Evolutionary conservation across 1,140 invertebrate species (phyloP).

Genomic region (Drosophila biarmipes): DNA sequence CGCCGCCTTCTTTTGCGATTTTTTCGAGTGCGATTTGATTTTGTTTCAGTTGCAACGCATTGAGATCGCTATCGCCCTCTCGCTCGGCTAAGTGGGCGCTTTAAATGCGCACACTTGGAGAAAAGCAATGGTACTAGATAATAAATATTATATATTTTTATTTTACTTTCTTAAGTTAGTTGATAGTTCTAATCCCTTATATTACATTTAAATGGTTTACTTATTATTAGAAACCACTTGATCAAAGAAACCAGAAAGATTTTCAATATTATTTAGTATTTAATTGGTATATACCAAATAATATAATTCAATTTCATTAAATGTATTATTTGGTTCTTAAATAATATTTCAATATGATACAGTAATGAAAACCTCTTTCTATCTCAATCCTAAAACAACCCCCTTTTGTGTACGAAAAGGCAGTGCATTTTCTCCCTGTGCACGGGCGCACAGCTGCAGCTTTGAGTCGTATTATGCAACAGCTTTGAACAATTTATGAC

Average conservation of each 20-base stretch:
- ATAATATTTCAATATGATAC: too few relatives aligned
- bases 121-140: not conserved
- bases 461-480: slow-evolving; percentile 65
- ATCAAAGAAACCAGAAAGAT: too few relatives aligned
- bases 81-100: slow-evolving; percentile 55
- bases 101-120: slow-evolving; percentile 36
- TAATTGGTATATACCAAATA: too few relatives aligned
- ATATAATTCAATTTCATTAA: too few relatives aligned
- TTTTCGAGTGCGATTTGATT: slow-evolving; percentile 50
- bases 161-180: too few relatives aligned
- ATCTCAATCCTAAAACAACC: too few relatives aligned
- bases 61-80: slow-evolving; percentile 39
- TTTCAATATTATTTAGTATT: too few relatives aligned
- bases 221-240: not conserved
- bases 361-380: too few relatives aligned
- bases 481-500: slow-evolving; percentile 72
- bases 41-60: slow-evolving; percentile 44
- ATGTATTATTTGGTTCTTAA: too few relatives aligned
- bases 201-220: not conserved
- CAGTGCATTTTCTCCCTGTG: slow-evolving; percentile 8
- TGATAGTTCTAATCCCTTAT: not conserved
- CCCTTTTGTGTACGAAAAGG: too few relatives aligned
- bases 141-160: too few relatives aligned
- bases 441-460: slow-evolving; percentile 49
- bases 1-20: slow-evolving; percentile 11